Conservation (phyloP, 2,797 vertebrate genomes). For the Coreius guichenoti region DNA sequence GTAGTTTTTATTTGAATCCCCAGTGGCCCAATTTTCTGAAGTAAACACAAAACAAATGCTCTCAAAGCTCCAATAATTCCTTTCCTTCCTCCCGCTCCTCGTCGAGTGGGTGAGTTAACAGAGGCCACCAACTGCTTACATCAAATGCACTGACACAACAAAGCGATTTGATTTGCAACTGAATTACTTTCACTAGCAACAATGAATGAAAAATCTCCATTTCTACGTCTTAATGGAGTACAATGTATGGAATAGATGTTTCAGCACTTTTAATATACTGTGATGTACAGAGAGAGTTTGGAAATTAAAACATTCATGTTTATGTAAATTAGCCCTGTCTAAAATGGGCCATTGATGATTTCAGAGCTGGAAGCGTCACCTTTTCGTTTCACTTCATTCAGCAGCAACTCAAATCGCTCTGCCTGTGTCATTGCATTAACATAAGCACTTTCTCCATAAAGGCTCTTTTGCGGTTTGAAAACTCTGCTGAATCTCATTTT, state of each 20-base stretch:
- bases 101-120: not conserved
- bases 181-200: conserved; percentile 25
- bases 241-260: conserved; percentile 25
- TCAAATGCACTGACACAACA: conserved; percentile 28
- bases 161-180: conserved; percentile 33
- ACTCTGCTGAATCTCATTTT: conserved; percentile 32
- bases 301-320: conserved; percentile 37
- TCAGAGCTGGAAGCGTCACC: conserved; percentile 12
- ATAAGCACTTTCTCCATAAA: conserved; percentile 35
- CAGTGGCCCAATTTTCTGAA: conserved; percentile 35
- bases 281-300: conserved; percentile 4
- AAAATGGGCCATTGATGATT: conserved; percentile 11
- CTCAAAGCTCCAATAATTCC: conserved; percentile 33
- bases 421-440: conserved; percentile 12
- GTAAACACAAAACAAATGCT: conserved; percentile 37
- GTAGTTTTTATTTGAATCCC: conserved; percentile 32
- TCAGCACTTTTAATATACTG: conserved; percentile 41
- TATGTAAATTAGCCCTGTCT: conserved; percentile 14
- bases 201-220: conserved; percentile 43
- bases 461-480: not conserved
- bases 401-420: not conserved
- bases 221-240: conserved; percentile 5
- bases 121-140: not conserved
- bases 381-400: conserved; percentile 28
- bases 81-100: not conserved